Evolutionary conservation across 2,888 invertebrate species (phyloP).

Genomic region (Pammene aurita): DNA sequence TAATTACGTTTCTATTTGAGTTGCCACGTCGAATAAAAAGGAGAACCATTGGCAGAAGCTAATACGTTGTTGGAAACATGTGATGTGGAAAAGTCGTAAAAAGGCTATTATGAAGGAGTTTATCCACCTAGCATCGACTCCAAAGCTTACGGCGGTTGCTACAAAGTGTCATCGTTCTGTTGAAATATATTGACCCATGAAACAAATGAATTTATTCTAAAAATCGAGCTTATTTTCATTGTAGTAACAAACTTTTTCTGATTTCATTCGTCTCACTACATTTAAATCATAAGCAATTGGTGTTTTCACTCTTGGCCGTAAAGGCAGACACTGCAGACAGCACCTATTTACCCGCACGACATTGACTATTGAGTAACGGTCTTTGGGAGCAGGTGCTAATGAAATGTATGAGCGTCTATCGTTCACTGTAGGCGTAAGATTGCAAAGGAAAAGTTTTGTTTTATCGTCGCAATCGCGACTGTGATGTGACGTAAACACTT

Average conservation of each 20-base stretch:
- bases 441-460: neutral
- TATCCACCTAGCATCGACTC: conserved; percentile 31
- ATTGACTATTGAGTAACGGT: conserved; percentile 32
- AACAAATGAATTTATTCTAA: neutral
- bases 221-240: neutral
- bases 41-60: neutral
- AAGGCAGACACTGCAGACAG: conserved; percentile 23
- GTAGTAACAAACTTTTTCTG: neutral
- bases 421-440: conserved; percentile 1
- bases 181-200: conserved; percentile 28
- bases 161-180: conserved; percentile 24
- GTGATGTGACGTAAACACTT: neutral
- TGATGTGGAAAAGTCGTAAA: conserved; percentile 6
- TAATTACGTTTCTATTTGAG: conserved; percentile 1
- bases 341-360: conserved; percentile 25
- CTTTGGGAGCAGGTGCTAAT: conserved; percentile 18
- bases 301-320: conserved; percentile 30
- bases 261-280: neutral
- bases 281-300: conserved; percentile 19
- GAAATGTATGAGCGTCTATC: neutral
- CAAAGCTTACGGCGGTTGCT: conserved; percentile 18
- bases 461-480: neutral
- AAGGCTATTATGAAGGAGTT: conserved; percentile 17
- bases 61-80: conserved; percentile 13
- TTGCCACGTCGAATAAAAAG: neutral